A percentile compares a stretch with the other conserved stretches of the same genome.
Evolutionary conservation across 2,113 vertebrate genomes (phyloP).

Genomic region (Lethenteron camtschaticum): DNA sequence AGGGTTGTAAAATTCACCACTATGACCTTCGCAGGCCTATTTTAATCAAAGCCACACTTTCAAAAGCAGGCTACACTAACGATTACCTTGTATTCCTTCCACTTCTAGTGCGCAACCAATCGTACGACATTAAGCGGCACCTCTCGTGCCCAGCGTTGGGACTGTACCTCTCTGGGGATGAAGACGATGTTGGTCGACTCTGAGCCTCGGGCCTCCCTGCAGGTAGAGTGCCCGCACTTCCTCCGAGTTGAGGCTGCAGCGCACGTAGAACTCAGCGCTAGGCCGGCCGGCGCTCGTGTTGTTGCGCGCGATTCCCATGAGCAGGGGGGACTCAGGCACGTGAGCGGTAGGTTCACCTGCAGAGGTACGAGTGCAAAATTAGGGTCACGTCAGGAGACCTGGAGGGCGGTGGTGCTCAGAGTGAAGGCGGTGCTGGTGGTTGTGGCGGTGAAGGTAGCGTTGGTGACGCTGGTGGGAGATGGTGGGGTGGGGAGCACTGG

Average conservation of each 20-base stretch:
- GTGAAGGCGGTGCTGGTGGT: too few species aligned
- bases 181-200: constrained; percentile 55
- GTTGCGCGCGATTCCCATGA: constrained; percentile 54
- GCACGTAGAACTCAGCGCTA: constrained; percentile 52
- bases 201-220: constrained; percentile 49
- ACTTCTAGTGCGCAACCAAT: neutral
- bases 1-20: neutral
- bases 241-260: constrained; percentile 42
- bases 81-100: neutral
- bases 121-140: neutral
- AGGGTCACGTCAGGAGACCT: too few species aligned
- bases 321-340: constrained; percentile 26
- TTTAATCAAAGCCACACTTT: neutral
- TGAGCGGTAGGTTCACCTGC: constrained; percentile 48
- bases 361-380: neutral
- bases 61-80: neutral
- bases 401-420: too few species aligned
- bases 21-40: neutral
- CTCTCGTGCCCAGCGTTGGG: constrained; percentile 2
- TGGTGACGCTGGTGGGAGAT: neutral
- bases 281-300: constrained; percentile 51
- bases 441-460: too few species aligned
- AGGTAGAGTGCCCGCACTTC: constrained; percentile 36
- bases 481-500: neutral
- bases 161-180: constrained; percentile 26